Percentiles rank a stretch among this genome's conserved stretches.
Evolutionary conservation across 2,113 vertebrate species (phyloP).

Genomic region (Bombycilla garrulus): DNA sequence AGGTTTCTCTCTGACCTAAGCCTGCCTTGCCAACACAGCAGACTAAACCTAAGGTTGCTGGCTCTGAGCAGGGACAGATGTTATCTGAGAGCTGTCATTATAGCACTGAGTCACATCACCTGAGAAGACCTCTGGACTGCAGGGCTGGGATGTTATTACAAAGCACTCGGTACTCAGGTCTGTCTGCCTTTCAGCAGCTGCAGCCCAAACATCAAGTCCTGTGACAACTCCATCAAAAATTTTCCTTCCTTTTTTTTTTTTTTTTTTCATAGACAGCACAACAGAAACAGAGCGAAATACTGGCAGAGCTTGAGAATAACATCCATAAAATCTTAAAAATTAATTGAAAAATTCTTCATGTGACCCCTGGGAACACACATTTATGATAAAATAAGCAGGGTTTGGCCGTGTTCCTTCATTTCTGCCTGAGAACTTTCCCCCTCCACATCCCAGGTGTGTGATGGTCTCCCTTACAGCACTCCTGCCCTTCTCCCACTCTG

Average conservation of each 20-base stretch:
- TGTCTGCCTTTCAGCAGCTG: background rate
- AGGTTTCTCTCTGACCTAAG: background rate
- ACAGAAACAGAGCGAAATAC: fast-evolving
- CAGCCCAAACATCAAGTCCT: background rate
- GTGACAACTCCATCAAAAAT: background rate
- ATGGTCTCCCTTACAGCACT: fast-evolving
- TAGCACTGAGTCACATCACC: background rate
- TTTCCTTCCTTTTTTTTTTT: background rate
- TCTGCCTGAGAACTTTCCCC: background rate
- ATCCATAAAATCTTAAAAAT: background rate
- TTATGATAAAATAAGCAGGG: background rate
- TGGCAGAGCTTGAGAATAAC: background rate
- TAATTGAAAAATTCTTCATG: background rate
- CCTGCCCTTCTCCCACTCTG: background rate
- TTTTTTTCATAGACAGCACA: background rate
- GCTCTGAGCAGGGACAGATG: constrained; percentile 35
- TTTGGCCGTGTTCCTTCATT: background rate
- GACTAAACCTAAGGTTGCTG: background rate
- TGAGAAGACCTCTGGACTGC: constrained; percentile 14
- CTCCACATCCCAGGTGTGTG: background rate
- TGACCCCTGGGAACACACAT: background rate
- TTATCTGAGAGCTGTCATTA: constrained; percentile 34
- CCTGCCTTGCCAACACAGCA: background rate
- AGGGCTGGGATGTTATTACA: background rate
- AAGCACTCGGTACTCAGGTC: background rate